Conservation (phyloP, 2,113 vertebrate genomes). For the Formicarius rufipectus region DNA sequence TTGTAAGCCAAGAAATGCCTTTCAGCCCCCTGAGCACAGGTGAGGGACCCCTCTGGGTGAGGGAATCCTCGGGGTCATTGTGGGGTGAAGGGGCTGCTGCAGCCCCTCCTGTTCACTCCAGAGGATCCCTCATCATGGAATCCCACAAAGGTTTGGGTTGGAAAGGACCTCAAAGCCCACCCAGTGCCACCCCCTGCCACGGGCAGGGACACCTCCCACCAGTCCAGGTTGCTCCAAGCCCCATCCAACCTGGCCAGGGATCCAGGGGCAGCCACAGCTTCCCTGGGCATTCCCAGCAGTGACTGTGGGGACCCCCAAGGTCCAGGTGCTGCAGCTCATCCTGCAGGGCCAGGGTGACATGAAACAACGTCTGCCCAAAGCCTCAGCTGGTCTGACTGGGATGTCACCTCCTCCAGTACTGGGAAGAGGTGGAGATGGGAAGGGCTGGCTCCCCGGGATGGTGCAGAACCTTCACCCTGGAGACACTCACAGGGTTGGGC, state of each 20-base stretch:
- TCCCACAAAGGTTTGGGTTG: not conserved
- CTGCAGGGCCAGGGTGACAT: not conserved
- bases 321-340: not conserved
- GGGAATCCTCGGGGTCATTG: not conserved
- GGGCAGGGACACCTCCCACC: not conserved
- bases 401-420: not conserved
- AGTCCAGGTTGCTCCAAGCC: not conserved
- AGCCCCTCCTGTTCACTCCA: not conserved
- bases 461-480: not conserved
- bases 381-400: not conserved
- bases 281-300: not conserved
- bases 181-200: not conserved
- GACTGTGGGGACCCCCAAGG: not conserved
- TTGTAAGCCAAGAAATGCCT: not conserved
- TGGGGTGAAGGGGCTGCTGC: not conserved
- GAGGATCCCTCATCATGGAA: fast-evolving
- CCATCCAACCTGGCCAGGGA: not conserved
- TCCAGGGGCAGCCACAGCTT: not conserved
- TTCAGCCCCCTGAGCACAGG: not conserved
- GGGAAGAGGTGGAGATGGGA: not conserved
- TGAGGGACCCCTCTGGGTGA: no score
- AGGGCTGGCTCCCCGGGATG: not conserved
- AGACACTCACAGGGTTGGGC: fast-evolving
- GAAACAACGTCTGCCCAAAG: fast-evolving
- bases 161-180: not conserved